Base-by-base conservation (phyloP, 2,888 invertebrate species). In the Meteorus cinctellus region DNA sequence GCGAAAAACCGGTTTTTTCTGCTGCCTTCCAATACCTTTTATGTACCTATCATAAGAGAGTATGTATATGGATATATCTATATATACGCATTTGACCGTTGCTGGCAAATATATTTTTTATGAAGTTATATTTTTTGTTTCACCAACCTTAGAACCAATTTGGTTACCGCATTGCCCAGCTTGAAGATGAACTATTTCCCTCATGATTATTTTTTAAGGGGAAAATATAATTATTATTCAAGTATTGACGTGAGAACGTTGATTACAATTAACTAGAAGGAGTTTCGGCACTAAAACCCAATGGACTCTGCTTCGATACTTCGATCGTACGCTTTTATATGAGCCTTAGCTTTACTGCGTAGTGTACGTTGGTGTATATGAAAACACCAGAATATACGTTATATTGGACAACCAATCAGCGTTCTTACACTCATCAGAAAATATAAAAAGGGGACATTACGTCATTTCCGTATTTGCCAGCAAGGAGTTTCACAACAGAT, bases 121-220 rank as follows among this genome's bases (percentile, higher is more conserved):
- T 41, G 12, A 12, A 34, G 8, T 34, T 34, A 41, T 41, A 12
- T 12, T 41, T 8, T 8, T 41, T 12, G 12, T 60, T 12, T 41
- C 12, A 78, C 78, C 79, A 68, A 81, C 81, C 91, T 92, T 92
- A 14, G 92, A 91, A 59, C 92, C 93, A 79, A 93, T 93, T 86
- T 93, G 92, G 84, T 93, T 93, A 77, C 93, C 93, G 84, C 93
- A 93, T 85, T 93, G 93, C 51, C 93, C 93, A 36, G 92, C 92
- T 82, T 93, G 93, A 19, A 93, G 87, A 86, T 93, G 92, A 48
- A 92, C 91, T 80, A 93, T 93, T 87, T 93, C 93, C 83, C 93
- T 90, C 93, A 93, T 93, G 66, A 76, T 84, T 72, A 51, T 66
- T 8, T 41, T 41, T 2, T 41, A 34, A 34, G 12, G 41, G 1